phyloP scores from a whole-genome alignment of 2,797 vertebrate genomes.

The Choloepus didactylus region DNA sequence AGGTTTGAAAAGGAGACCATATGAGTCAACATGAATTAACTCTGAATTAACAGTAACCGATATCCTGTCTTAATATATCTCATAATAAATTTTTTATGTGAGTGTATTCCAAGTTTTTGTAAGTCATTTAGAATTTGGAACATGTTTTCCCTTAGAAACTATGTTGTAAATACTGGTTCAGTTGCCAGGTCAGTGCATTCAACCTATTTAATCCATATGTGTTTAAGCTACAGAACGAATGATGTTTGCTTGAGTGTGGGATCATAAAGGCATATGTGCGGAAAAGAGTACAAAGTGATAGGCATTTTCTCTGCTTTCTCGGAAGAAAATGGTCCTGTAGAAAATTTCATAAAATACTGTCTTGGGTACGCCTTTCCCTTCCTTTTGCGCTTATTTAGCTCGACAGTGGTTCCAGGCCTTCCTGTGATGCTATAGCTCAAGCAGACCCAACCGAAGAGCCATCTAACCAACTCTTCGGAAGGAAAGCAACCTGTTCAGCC shows the following conservation, averaged over 20 bases:
- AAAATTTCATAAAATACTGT: background rate
- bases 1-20: background rate
- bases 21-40: background rate
- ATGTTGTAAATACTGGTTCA: constrained; percentile 67
- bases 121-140: constrained; percentile 66
- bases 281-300: background rate
- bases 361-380: background rate
- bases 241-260: background rate
- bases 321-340: background rate
- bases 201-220: constrained; percentile 68
- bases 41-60: background rate
- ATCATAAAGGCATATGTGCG: background rate
- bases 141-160: constrained; percentile 69
- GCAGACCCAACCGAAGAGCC: fast-evolving
- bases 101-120: constrained; percentile 49
- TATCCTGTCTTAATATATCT: constrained; percentile 10
- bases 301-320: background rate
- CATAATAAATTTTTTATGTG: background rate
- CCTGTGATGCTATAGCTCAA: background rate
- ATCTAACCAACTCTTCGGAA: background rate
- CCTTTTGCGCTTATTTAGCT: background rate
- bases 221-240: background rate
- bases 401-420: too few relatives aligned
- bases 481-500: background rate
- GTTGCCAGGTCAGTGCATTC: constrained; percentile 31